Base-by-base conservation (phyloP, 2,797 vertebrate genomes). In the Coluber constrictor region DNA sequence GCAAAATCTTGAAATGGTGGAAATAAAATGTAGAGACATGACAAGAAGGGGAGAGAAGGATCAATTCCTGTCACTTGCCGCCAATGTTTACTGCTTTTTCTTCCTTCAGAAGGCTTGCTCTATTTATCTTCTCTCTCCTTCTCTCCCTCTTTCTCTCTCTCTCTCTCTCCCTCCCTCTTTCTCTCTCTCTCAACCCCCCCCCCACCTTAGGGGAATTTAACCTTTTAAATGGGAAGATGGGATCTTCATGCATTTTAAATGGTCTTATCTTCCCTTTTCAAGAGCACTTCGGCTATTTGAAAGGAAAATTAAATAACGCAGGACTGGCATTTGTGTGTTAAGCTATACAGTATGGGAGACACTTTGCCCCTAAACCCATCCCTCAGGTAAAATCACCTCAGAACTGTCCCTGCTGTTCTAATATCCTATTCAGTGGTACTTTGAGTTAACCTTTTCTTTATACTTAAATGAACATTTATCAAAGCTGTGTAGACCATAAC, bases 1-100 rank as follows among this genome's bases (percentile, higher is more conserved):
- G 96, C 37, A 25, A 96, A 94, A 94, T 96, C 96, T 96, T 95
- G 94, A 97, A 98, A 98, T 98, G 97, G 98, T 98, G 98, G 98
- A 98, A 98, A 98, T 97, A 98, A 98, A 98, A 98, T 97, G 94
- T 98, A 98, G 98, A 98, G 97, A 98, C 98, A 98, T 98, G 98
- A 98, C 98, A 98, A 97, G 96, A 97, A 97, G 89, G 95, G 97
- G 97, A 97, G 97, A 97, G 95, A 95, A 97, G 96, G 97, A 98
- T 99, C 98, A 98, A 98, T 98, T 98, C 98, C 97, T 98, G 98
- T 98, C 98, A 97, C 97, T 98, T 98, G 98, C 97, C 97, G 98
- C 97, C 97, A 97, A 92, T 98, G 97, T 98, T 98, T 98, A 97
- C 97, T 98, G 97, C 97, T 96, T 98, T 90, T 96, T 88, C 90